phyloP scores from a whole-genome alignment of 2,113 vertebrate genomes.

The Toxotes jaculatrix region DNA sequence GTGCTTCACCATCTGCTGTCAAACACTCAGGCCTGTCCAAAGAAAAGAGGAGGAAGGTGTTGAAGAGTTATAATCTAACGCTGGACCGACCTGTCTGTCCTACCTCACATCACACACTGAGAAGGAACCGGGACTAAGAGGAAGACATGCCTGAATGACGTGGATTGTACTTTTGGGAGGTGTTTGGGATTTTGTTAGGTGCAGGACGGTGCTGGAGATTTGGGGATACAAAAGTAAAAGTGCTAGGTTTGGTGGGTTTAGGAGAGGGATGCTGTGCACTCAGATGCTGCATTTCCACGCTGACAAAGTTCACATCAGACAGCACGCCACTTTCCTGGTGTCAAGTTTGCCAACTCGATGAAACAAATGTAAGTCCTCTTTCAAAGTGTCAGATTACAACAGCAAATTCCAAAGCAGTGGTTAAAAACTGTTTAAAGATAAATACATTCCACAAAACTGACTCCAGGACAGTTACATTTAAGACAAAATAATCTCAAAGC shows the following conservation, averaged over 20 bases:
- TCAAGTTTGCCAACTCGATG: not conserved
- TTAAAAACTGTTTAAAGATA: slow-evolving; percentile 1
- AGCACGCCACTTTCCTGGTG: not conserved
- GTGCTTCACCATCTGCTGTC: slow-evolving; percentile 5
- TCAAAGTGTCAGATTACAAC: not conserved
- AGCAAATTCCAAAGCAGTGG: not conserved
- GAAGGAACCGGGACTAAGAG: not conserved
- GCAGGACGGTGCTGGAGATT: slow-evolving; percentile 9
- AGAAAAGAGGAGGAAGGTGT: not conserved
- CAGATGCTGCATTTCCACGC: too few species aligned
- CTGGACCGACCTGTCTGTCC: slow-evolving; percentile 22
- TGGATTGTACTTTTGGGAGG: not conserved
- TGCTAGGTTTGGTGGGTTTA: not conserved
- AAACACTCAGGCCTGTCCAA: slow-evolving; percentile 9
- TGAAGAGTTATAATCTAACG: not conserved
- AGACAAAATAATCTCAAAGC: too few species aligned
- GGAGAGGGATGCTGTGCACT: not conserved
- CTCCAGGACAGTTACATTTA: not conserved
- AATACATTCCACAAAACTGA: not conserved
- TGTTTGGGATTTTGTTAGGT: not conserved
- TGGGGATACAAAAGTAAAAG: too few species aligned
- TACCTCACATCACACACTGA: slow-evolving; percentile 14
- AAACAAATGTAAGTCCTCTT: not conserved
- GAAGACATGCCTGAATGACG: not conserved
- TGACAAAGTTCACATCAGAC: too few species aligned